Base-by-base conservation (phyloP, 2,888 invertebrate species). In the Abrostola tripartita region DNA sequence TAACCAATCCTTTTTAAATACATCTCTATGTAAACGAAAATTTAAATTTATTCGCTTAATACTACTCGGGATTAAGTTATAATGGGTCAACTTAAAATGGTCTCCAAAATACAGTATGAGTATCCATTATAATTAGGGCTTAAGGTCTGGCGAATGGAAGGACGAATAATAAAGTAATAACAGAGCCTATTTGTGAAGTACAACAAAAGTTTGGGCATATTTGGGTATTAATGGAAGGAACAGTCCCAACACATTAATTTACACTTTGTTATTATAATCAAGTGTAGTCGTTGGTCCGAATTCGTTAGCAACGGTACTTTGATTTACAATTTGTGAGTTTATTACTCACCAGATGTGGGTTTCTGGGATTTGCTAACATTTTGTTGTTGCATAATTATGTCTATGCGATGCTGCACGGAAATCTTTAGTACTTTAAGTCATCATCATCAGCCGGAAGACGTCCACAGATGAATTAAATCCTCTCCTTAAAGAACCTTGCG, bases 21-120 rank as follows among this genome's bases (percentile, higher is more conserved):
- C 37, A 37, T 37, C 35, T 40, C 4, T 38, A 44, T 41, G 24
- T 42, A 35, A 40, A 55, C 35, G 38, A 14, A 35, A 36, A 57
- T 37, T 61, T 42, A 58, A 72, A 66, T 72, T 49, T 51, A 53
- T 59, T 54, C 14, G 11, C 38, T 24, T 44, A 55, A 65, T 59
- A 49, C 10, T 36, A 49, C 37, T n/a, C 11, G n/a, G 35, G 11
- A n/a, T 59, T 55, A 2, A 37, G 24, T 10, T 10, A 49, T 37
- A 37, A 38, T 1, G 44, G 44, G 0, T 42, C 58, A 49, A 37
- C 5, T 40, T 40, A 51, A 24, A 59, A 7, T 53, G 12, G 53
- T n/a, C 5, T 5, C 6, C 1, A 1, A 35, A 42, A 4, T 9
- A 9, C 0, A 5, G 4, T 65, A 47, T 8, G 7, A 0, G 0